Base-by-base conservation (phyloP, 2,888 invertebrate genomes). In the Brenthis daphne region DNA sequence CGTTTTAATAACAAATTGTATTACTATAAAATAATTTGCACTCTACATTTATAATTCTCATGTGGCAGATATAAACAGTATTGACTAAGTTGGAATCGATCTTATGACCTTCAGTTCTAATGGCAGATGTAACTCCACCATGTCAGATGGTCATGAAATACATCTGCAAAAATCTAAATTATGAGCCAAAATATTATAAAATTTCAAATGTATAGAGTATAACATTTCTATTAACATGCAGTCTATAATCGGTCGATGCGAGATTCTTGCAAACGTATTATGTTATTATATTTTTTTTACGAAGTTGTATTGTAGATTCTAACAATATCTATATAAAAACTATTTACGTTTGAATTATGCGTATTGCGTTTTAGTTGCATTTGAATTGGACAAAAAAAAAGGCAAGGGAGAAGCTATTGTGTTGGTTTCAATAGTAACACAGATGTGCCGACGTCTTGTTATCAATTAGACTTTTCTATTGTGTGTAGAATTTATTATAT, bases 371-470 rank as follows among this genome's bases (percentile, higher is more conserved):
- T 61, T 56, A 64, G 70, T 55, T 63, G 57, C 70, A 50, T 70
- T 70, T 43, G 13, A 63, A 65, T 61, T 54, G 57, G 68, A 72
- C 70, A 55, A 66, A 71, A 65, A 65, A 63, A 55, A 60, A 43
- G 43, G 67, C 61, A 68, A 70, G 70, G 72, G 72, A 64, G 57
- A 54, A 33, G 64, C 65, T 66, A 57, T 72, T 64, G 64, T 64
- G 24, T 16, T 12, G 58, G 29, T 50, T 64, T 56, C 60, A 68
- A 68, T 64, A 24, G 65, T 47, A 57, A 33, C 72, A 70, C 72
- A 72, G 72, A 72, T 72, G 72, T 68, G 71, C 58, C 24, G 65
- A 72, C 67, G 57, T 65, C 64, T 66, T 70, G 51, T 72, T 72
- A 61, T 61, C 65, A 63, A 70, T 65, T 63, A 70, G n/a, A 48